Evolutionary conservation across 2,113 vertebrate species (phyloP).

Genomic region (Melanerpes aurifrons): DNA sequence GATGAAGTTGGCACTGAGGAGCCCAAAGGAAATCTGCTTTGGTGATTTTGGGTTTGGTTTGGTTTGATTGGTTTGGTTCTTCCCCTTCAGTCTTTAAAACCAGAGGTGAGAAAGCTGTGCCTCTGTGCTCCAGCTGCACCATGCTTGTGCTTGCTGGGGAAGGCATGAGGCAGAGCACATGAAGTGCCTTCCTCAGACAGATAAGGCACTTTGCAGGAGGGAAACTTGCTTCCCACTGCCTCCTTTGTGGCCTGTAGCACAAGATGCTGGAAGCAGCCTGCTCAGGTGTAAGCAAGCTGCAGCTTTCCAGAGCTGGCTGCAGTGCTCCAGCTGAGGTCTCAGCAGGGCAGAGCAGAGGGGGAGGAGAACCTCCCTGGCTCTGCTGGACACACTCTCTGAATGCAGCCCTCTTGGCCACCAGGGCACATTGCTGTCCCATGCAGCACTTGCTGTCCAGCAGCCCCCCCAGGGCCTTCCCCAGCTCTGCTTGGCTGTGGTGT

Average conservation of each 20-base stretch:
- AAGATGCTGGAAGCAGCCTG: background rate
- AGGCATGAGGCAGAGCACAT: background rate
- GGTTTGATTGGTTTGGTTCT: background rate
- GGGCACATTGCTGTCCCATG: too few relatives aligned
- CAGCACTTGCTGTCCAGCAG: too few relatives aligned
- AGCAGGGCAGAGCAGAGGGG: too few relatives aligned
- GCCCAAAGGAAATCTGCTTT: background rate
- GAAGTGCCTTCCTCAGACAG: background rate
- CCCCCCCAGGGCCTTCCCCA: too few relatives aligned
- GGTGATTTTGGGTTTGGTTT: background rate
- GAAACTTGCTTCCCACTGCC: background rate
- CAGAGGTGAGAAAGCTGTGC: background rate
- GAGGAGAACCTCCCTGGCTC: too few relatives aligned
- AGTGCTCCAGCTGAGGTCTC: too few relatives aligned
- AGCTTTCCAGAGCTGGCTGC: background rate
- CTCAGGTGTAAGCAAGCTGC: background rate
- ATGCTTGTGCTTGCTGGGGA: background rate
- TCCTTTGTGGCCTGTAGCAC: background rate
- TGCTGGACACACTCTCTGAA: too few relatives aligned
- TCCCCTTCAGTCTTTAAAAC: background rate
- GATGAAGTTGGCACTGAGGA: background rate
- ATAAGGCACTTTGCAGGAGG: background rate
- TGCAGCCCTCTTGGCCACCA: too few relatives aligned
- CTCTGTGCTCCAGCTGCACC: background rate
- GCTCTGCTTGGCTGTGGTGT: too few relatives aligned